Percentiles rank a stretch among this genome's conserved stretches.
Conservation (phyloP, 92 coral and sea anemone genomes). For the Virgularia gustaviana region DNA sequence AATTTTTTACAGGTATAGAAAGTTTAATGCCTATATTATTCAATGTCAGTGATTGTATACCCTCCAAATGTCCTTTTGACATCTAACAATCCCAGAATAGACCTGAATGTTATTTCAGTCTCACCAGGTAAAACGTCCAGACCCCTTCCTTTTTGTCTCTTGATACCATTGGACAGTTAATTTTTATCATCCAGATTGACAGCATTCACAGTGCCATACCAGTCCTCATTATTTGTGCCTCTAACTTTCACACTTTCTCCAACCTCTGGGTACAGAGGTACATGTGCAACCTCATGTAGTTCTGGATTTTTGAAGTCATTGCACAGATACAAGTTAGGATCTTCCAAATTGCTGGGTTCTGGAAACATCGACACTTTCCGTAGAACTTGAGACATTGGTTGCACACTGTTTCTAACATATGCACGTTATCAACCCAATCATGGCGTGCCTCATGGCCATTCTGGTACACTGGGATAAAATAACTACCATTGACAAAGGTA, state of each 20-base stretch:
- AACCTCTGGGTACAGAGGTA: constrained; percentile 46
- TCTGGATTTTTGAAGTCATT: constrained; percentile 50
- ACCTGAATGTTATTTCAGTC: too few relatives aligned
- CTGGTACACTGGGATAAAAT: constrained; percentile 39
- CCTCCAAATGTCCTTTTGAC: too few relatives aligned
- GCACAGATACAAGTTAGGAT: constrained; percentile 41
- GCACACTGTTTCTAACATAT: constrained; percentile 43
- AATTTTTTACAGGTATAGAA: too few relatives aligned
- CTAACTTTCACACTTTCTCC: constrained; percentile 39
- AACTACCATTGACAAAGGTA: constrained; percentile 17
- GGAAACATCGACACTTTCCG: constrained; percentile 53
- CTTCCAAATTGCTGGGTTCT: constrained; percentile 36
- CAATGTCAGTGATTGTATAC: too few relatives aligned
- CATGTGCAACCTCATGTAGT: constrained; percentile 12
- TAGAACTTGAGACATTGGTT: constrained; percentile 27
- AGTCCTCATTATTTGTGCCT: constrained; percentile 40
- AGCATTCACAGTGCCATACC: constrained; percentile 52
- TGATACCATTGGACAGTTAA: constrained; percentile 50
- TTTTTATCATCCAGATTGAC: neutral
- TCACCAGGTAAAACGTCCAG: too few relatives aligned
- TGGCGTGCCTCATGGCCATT: constrained; percentile 35
- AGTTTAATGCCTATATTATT: too few relatives aligned
- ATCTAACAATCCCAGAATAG: too few relatives aligned
- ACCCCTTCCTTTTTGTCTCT: constrained; percentile 45
- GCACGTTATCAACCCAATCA: constrained; percentile 37